These are phyloP conservation scores for Puffinus mauretanicus DNA, from an alignment of 2,113 vertebrate genomes.

Conservation along the genomic window DNA sequence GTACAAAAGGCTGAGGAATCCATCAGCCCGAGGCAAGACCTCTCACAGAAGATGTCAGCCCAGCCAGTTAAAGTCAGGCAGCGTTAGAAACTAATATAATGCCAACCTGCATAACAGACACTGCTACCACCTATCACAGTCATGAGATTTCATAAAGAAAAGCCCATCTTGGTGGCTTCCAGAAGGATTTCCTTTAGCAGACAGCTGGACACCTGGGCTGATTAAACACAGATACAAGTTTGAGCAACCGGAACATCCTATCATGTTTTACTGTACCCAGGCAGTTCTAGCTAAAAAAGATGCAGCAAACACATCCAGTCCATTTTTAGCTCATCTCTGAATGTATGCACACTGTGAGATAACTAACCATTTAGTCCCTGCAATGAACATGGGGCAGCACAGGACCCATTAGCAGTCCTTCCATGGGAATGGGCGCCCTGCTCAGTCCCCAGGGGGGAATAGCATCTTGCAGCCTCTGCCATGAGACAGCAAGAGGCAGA, in stretches of 20 bases:
- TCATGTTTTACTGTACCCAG: neutral
- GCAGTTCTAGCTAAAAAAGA: neutral
- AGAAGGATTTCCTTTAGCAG: slow-evolving; percentile 28
- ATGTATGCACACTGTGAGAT: neutral
- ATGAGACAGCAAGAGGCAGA: neutral
- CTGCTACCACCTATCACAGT: slow-evolving; percentile 23
- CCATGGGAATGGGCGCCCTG: neutral
- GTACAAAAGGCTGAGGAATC: slow-evolving; percentile 24
- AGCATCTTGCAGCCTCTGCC: neutral
- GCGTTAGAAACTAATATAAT: neutral
- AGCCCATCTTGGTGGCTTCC: neutral
- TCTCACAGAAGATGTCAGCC: slow-evolving; percentile 35
- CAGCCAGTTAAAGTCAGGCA: slow-evolving; percentile 20
- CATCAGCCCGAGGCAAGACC: slow-evolving; percentile 12
- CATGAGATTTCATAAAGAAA: slow-evolving; percentile 33
- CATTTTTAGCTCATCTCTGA: neutral
- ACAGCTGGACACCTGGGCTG: neutral
- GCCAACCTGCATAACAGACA: neutral
- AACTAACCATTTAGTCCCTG: neutral
- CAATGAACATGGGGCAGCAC: neutral
- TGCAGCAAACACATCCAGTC: neutral
- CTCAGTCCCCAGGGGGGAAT: neutral
- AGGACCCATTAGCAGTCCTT: neutral
- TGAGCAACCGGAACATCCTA: neutral
- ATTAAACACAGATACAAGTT: slow-evolving; percentile 1